Conservation (phyloP, 2,797 vertebrate species). For the Poeciliopsis gracilis region DNA sequence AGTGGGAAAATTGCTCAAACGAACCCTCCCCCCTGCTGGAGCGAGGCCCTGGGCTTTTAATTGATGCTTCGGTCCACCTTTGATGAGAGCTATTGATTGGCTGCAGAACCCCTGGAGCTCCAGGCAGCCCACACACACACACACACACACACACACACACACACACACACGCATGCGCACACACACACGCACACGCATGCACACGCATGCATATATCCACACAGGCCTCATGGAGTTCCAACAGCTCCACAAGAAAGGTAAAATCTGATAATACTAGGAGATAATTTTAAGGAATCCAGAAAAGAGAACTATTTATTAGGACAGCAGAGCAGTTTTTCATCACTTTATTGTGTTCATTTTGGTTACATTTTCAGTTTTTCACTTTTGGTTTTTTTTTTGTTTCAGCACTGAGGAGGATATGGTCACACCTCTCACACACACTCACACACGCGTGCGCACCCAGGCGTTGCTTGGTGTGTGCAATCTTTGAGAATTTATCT, state of each 20-base stretch:
- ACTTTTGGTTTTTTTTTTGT: slow-evolving; percentile 50
- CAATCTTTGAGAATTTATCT: slow-evolving; percentile 84
- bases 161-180: background rate
- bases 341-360: slow-evolving; percentile 39
- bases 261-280: slow-evolving; percentile 60
- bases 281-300: slow-evolving; percentile 48
- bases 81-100: slow-evolving; percentile 76
- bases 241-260: slow-evolving; percentile 56
- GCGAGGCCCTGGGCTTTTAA: slow-evolving; percentile 69
- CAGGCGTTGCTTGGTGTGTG: slow-evolving; percentile 59
- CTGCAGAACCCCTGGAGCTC: slow-evolving; percentile 60
- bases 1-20: slow-evolving; percentile 67
- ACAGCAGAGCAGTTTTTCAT: slow-evolving; percentile 75
- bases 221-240: slow-evolving; percentile 47
- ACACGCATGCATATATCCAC: too few species aligned
- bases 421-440: slow-evolving; percentile 68
- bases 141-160: background rate
- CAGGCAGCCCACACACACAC: slow-evolving; percentile 18
- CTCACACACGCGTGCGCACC: background rate
- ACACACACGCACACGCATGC: background rate
- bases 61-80: slow-evolving; percentile 76
- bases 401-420: slow-evolving; percentile 70
- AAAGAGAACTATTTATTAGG: slow-evolving; percentile 73
- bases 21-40: slow-evolving; percentile 28
- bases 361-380: slow-evolving; percentile 45